These are phyloP conservation scores for Drosophila infuscata DNA, from an alignment of 2,888 invertebrate genomes.

Conservation along the genomic window DNA sequence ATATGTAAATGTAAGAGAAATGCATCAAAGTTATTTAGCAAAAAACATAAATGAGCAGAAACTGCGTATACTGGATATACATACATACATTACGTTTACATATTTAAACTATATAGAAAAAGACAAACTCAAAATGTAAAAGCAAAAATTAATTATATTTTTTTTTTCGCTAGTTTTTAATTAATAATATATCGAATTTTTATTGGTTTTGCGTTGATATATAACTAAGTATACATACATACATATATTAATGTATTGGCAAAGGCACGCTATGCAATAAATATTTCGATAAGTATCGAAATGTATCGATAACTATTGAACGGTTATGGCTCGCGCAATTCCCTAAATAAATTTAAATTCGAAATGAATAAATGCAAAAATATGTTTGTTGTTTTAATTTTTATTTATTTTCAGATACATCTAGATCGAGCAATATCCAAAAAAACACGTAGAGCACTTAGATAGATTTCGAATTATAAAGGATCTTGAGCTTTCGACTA, in stretches of 20 bases:
- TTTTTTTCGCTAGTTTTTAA: conserved; percentile 11
- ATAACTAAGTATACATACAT: conserved; percentile 1
- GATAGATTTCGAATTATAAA: not conserved
- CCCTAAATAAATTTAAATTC: conserved; percentile 10
- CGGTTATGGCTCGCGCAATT: conserved; percentile 11
- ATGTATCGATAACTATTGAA: not conserved
- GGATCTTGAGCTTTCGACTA: not conserved
- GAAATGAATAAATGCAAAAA: not conserved
- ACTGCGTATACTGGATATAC: conserved; percentile 12
- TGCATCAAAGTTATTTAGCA: conserved; percentile 11
- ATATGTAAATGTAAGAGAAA: conserved; percentile 24
- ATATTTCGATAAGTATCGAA: conserved; percentile 2
- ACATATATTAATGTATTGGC: conserved; percentile 2
- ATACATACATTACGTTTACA: conserved; percentile 5
- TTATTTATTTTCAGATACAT: not conserved
- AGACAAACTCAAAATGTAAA: not conserved
- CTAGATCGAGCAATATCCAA: not conserved
- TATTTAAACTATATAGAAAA: conserved; percentile 4
- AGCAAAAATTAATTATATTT: conserved; percentile 6
- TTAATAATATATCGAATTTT: conserved; percentile 3
- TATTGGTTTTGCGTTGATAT: conserved; percentile 15
- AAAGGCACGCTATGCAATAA: conserved; percentile 16
- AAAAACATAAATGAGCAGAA: conserved; percentile 10
- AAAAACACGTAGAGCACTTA: not conserved
- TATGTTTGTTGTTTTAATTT: not conserved